Evolutionary conservation across 2,797 vertebrate genomes (phyloP).

Genomic region (Psittacula echo): DNA sequence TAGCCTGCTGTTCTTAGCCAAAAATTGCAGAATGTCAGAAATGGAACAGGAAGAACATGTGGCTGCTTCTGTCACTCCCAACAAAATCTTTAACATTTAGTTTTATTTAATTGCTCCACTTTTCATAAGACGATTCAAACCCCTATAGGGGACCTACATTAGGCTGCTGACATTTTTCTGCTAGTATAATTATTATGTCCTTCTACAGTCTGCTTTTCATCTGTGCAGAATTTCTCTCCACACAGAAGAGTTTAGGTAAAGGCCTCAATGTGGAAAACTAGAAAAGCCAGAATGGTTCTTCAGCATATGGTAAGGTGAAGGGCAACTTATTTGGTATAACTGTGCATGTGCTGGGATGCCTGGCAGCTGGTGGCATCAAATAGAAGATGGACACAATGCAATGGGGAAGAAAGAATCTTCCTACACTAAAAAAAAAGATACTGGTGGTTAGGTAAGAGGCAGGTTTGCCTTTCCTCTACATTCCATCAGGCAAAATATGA

Average conservation of each 20-base stretch:
- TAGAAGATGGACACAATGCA: background rate
- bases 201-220: conserved; percentile 48
- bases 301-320: background rate
- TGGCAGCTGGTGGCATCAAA: conserved; percentile 10
- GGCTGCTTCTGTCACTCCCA: conserved; percentile 58
- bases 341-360: background rate
- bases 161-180: conserved; percentile 64
- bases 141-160: conserved; percentile 58
- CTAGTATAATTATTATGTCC: conserved; percentile 54
- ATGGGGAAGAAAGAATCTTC: background rate
- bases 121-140: conserved; percentile 61
- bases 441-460: background rate
- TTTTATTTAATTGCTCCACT: conserved; percentile 64
- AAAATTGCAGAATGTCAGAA: conserved; percentile 44
- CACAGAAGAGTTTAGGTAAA: background rate
- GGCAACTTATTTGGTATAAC: background rate
- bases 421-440: background rate
- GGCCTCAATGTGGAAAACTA: conserved; percentile 13
- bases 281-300: conserved; percentile 8
- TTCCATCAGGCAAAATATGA: background rate
- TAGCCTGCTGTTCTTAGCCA: conserved; percentile 55
- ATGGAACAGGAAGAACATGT: conserved; percentile 57
- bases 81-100: conserved; percentile 65
- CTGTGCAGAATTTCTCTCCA: background rate
- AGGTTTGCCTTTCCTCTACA: background rate